A percentile compares a stretch with the other conserved stretches of the same genome.
phyloP scores from a whole-genome alignment of 53 echinoderm and acorn worm genomes.

The Antedon mediterranea region DNA sequence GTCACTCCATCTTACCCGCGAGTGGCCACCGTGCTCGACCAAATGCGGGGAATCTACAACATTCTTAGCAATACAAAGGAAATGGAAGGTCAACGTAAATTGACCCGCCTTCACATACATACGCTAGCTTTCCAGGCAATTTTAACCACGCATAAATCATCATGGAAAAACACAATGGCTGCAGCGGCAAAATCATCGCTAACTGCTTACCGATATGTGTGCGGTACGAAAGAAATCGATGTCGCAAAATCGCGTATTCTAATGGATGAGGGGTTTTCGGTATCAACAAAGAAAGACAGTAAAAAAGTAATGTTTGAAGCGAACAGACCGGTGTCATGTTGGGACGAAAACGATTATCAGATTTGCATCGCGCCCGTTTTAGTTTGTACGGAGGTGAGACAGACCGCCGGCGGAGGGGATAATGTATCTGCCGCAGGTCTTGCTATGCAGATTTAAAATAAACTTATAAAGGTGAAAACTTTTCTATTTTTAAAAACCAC shows the following conservation, averaged over 20 bases:
- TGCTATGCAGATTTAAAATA: slow-evolving; percentile 43
- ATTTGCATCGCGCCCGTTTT: slow-evolving; percentile 86
- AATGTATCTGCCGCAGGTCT: slow-evolving; percentile 85
- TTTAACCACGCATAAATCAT: slow-evolving; percentile 47
- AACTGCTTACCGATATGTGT: slow-evolving; percentile 76
- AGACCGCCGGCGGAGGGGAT: slow-evolving; percentile 84
- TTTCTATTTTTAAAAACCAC: too few relatives aligned
- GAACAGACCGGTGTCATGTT: slow-evolving; percentile 79
- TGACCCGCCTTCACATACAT: slow-evolving; percentile 75
- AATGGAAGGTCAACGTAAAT: slow-evolving; percentile 11
- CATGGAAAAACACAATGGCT: slow-evolving; percentile 90
- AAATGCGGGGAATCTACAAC: slow-evolving; percentile 69
- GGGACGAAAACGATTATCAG: slow-evolving; percentile 69
- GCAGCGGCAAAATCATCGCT: slow-evolving; percentile 89
- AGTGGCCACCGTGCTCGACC: slow-evolving; percentile 77
- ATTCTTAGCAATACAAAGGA: slow-evolving; percentile 20
- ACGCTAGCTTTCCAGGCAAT: slow-evolving; percentile 97
- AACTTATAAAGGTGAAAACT: background rate
- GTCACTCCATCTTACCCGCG: slow-evolving; percentile 70
- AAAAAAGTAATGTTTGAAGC: slow-evolving; percentile 38
- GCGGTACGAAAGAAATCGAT: slow-evolving; percentile 44
- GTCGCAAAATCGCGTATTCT: slow-evolving; percentile 53
- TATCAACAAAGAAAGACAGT: slow-evolving; percentile 63
- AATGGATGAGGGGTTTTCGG: slow-evolving; percentile 89
- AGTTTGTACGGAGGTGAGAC: slow-evolving; percentile 65